Evolutionary conservation across 2,888 invertebrate species (phyloP), one percentile per base, ranked within the genome.

Genomic region (Lasioglossum figueresi): DNA sequence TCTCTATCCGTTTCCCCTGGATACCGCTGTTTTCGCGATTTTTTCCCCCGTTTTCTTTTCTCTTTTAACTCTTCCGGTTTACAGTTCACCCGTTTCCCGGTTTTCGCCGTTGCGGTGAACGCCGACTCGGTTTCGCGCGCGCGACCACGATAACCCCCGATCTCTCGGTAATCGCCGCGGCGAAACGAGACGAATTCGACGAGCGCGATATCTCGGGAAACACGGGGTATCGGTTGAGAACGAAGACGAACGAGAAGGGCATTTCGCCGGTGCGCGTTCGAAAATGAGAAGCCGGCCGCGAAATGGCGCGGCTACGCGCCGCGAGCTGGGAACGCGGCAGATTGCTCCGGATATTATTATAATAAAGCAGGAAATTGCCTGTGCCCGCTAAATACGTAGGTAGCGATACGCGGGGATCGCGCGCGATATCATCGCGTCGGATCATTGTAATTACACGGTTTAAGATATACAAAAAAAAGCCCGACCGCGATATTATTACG

Each of bases 251-350:
- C n/a, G n/a, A n/a, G n/a, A n/a, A n/a, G n/a, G 14, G 14, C 88
- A 85, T 79, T 1, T 8, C 80, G 72, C 45, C 75, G 89, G 81
- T 81, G 68, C 48, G 68, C 48, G 71, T 73, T 86, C 78, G 82
- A 79, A 84, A 84, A 85, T 83, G 85, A 88, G 83, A 85, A 89
- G 84, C 85, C 48, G 23, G n/a, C 40, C 73, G 27, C 56, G 78
- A 76, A 59, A 77, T 56, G 45, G 63, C 48, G 80, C 19, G 31
- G 66, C 19, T 37, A 48, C 12, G 95, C 95, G 93, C 94, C 95
- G 93, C 96, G 96, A 96, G 95, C 95, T 84, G 90, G 90, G 96
- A 96, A 96, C 95, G 95, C 86, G 89, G 90, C 90, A 90, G 91
- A 90, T 89, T 88, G 84, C 91, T 80, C 90, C 90, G 90, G 90